Conservation (phyloP, 2,797 vertebrate genomes). For the Lerista edwardsae region DNA sequence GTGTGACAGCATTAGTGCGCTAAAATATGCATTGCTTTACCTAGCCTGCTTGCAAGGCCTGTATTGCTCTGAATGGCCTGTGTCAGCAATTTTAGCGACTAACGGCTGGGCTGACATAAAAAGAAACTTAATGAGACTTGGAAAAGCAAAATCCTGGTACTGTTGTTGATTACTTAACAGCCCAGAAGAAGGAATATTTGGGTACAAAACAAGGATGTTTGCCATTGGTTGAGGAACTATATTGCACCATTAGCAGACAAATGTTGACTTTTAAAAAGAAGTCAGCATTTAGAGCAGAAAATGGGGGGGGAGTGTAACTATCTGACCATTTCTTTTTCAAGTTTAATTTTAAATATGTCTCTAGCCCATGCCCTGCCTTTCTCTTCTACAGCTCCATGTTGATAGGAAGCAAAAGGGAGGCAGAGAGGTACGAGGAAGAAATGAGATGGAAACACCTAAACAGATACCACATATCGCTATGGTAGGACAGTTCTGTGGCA, state of each 20-base stretch:
- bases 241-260: constrained; percentile 1
- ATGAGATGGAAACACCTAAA: not conserved
- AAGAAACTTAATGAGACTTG: constrained; percentile 23
- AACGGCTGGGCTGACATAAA: constrained; percentile 19
- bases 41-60: not conserved
- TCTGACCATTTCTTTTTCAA: not conserved
- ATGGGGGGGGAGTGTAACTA: not conserved
- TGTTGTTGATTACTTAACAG: constrained; percentile 16
- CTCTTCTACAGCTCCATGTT: not conserved
- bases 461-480: not conserved
- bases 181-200: constrained; percentile 16
- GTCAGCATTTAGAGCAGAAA: constrained; percentile 6
- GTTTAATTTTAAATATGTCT: constrained; percentile 3
- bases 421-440: not conserved
- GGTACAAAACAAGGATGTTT: rapidly evolving
- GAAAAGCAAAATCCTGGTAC: constrained; percentile 1
- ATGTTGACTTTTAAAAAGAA: not conserved
- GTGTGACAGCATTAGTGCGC: not conserved
- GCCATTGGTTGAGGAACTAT: not conserved
- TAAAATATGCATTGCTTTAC: constrained; percentile 24
- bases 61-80: not conserved
- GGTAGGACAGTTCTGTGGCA: not conserved
- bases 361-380: not conserved
- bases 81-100: constrained; percentile 40
- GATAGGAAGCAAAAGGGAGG: not conserved